Evolutionary conservation across 2,113 vertebrate species (phyloP).

Genomic region (Hepsetus odoe): DNA sequence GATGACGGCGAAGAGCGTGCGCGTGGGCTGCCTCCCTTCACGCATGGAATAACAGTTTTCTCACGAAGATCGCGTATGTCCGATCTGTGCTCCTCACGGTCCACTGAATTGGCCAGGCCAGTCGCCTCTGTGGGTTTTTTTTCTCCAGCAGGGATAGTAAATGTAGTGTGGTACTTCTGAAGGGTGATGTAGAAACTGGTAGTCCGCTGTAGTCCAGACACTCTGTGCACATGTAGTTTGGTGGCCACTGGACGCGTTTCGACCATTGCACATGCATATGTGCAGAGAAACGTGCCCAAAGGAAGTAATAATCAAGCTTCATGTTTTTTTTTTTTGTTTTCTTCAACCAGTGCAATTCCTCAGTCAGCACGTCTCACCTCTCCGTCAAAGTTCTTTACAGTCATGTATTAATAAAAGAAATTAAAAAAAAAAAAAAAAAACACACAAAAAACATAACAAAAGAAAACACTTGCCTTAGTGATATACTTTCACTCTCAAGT

Average conservation of each 20-base stretch:
- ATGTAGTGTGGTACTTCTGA: conserved; percentile 49
- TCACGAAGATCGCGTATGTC: neutral
- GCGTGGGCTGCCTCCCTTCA: neutral
- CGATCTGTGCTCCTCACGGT: neutral
- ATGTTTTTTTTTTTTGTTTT: conserved; percentile 16
- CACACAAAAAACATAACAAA: no score
- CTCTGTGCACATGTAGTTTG: conserved; percentile 53
- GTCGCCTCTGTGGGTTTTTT: neutral
- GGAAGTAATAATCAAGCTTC: conserved; percentile 38
- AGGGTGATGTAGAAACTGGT: conserved; percentile 32
- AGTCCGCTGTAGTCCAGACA: conserved; percentile 37
- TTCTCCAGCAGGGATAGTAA: conserved; percentile 29
- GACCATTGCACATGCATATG: conserved; percentile 57
- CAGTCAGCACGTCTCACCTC: conserved; percentile 33
- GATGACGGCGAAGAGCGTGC: no score
- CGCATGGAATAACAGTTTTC: conserved; percentile 17
- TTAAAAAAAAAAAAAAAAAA: no score
- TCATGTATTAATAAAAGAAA: conserved; percentile 4
- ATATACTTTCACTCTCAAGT: conserved; percentile 46
- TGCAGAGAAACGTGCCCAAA: conserved; percentile 55
- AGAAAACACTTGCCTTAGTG: conserved; percentile 44
- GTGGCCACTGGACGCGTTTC: conserved; percentile 45
- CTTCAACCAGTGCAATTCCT: conserved; percentile 24
- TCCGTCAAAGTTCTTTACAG: conserved; percentile 26
- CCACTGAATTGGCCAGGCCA: neutral